These are phyloP conservation scores for Corythucha ciliata DNA, from an alignment of 2,888 invertebrate genomes.

Conservation along the genomic window DNA sequence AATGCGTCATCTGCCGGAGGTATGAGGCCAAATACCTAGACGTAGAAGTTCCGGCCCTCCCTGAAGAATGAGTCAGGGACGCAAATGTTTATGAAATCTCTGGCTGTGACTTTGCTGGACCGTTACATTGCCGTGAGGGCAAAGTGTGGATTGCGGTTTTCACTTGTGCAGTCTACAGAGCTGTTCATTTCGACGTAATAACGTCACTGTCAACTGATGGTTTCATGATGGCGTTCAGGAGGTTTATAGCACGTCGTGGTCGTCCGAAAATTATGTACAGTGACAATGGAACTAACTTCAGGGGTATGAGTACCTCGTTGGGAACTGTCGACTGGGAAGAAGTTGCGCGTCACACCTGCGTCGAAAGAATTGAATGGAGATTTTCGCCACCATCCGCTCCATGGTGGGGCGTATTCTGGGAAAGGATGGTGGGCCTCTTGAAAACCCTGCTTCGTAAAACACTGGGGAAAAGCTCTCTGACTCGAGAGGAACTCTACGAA, in stretches of 20 bases:
- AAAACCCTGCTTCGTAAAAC: constrained; percentile 22
- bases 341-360: constrained; percentile 17
- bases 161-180: constrained; percentile 13
- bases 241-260: constrained; percentile 18
- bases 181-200: constrained; percentile 14
- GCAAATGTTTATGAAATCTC: constrained; percentile 37
- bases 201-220: constrained; percentile 1
- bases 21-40: background rate
- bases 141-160: constrained; percentile 16
- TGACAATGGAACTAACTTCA: background rate
- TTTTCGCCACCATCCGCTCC: constrained; percentile 35
- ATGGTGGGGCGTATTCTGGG: constrained; percentile 44
- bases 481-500: constrained; percentile 21
- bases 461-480: constrained; percentile 21
- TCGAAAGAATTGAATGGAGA: constrained; percentile 35
- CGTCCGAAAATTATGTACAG: constrained; percentile 4
- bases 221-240: constrained; percentile 12
- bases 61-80: constrained; percentile 32
- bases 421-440: constrained; percentile 21
- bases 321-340: background rate
- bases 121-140: constrained; percentile 34
- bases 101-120: constrained; percentile 41
- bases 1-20: background rate
- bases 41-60: background rate
- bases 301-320: background rate